These are phyloP conservation scores for Cirrhinus molitorella DNA, from an alignment of 2,797 vertebrate species.

Conservation along the genomic window DNA sequence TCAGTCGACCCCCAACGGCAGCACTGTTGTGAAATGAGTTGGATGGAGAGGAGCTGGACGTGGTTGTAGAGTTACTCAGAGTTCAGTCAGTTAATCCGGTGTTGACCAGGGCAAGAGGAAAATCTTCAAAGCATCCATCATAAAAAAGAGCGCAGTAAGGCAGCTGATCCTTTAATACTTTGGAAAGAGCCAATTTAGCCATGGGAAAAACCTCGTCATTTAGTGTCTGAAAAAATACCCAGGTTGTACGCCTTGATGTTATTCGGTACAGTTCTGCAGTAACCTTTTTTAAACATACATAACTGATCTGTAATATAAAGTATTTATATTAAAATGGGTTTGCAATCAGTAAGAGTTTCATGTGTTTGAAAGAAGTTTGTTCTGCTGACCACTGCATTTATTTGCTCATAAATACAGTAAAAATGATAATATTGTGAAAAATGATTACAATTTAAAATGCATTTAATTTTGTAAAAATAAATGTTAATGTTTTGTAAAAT, in stretches of 20 bases:
- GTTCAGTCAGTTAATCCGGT: slow-evolving; percentile 69
- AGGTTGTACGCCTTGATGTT: not conserved
- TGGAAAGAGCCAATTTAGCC: slow-evolving; percentile 25
- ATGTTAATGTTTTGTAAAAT: not conserved
- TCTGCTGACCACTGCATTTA: not conserved
- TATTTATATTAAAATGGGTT: not conserved
- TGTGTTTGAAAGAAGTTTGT: not conserved
- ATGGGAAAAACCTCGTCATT: slow-evolving; percentile 25
- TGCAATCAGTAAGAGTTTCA: not conserved
- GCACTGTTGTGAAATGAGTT: slow-evolving; percentile 51
- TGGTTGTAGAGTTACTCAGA: slow-evolving; percentile 66
- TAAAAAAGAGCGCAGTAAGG: slow-evolving; percentile 11
- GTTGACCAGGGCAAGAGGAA: slow-evolving; percentile 59
- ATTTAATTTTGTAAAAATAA: not conserved
- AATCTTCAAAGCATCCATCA: slow-evolving; percentile 62
- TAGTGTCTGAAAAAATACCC: not conserved
- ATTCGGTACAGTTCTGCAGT: not conserved
- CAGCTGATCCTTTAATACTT: slow-evolving; percentile 50
- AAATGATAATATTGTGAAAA: not conserved
- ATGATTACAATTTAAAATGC: not conserved
- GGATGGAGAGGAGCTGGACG: slow-evolving; percentile 56
- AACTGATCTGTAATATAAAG: not conserved
- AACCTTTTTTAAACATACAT: not conserved
- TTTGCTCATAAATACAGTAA: not conserved
- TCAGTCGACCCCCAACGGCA: not conserved